Evolutionary conservation across 2,888 invertebrate genomes (phyloP), one percentile per base, ranked within the genome.

Genomic region (Frankliniella intonsa): DNA sequence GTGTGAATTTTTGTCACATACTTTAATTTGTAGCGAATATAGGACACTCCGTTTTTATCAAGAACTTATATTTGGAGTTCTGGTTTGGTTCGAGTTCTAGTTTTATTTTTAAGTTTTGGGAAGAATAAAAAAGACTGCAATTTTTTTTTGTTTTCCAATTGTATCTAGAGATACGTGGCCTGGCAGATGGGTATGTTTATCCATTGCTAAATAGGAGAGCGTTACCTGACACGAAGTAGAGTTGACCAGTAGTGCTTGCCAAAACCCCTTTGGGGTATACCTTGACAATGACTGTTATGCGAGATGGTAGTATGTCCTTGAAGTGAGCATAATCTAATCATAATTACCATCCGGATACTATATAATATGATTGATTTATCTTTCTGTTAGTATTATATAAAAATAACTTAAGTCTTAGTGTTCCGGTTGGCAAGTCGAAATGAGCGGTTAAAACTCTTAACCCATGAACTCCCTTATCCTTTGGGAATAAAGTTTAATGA

Each of bases 111-210:
- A 76, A 25, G 22, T 76, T 22, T 22, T 76, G 22, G 22, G 22
- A 76, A 55, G 55, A 8, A 55, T 55, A 69, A 76, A 76, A 55
- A 76, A 76, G 69, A 76, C 69, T 76, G 69, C 69, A 22, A 22
- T 76, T 69, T 69, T 22, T 22, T 76, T 8, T 76, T 25, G 25
- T 76, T 76, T 38, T 38, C 22, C 25, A 10, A 76, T 25, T 76
- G 69, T 76, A 76, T 22, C n/a, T 76, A 76, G 69, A 76, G 69
- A 76, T 76, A 76, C 69, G 25, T 25, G 69, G 69, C 69, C 69
- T 76, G 69, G 69, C 69, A 76, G 22, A 76, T 76, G 69, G 69
- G 69, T 76, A 76, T 25, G n/a, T 76, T 76, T 25, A 76, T 25
- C 69, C 69, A 22, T 76, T 76, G 69, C 69, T 25, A 76, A 76